Evolutionary conservation across 2,888 invertebrate genomes (phyloP), one percentile per base, ranked within the genome.

Genomic region (Pteria penguin): DNA sequence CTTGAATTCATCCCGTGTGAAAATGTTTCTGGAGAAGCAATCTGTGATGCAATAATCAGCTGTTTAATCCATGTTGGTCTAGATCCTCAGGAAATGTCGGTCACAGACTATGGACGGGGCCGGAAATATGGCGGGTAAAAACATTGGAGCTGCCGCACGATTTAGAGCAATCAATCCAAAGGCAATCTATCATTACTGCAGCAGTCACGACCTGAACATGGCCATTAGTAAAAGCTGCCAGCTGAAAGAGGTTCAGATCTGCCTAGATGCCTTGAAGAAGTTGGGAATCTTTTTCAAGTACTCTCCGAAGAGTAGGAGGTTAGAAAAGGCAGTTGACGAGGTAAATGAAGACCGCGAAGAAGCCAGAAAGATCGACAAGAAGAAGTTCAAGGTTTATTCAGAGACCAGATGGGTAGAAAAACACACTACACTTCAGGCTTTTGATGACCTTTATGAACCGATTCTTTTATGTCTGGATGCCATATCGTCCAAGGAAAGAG

Each of bases 231-330:
- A 83, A 61, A 74, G 80, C 67, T 82, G 79, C 57, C 45, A 77
- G 62, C 66, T 81, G n/a, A 72, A 69, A 54, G 80, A 83, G 80
- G 73, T 84, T 32, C 75, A 81, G n/a, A 29, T 79, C 18, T 78
- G 72, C 74, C 60, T 83, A n/a, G 78, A 81, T 36, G 36, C 69
- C 24, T 18, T 80, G n/a, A 82, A 80, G 57, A 72, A 82, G 60
- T 69, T 80, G 52, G 78, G 76, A 5, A 65, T 82, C 32, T 80
- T 83, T 58, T 83, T 82, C 62, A 76, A 79, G 45, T 83, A 83
- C 72, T 83, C 78, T 24, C 77, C 78, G 2, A 79, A 82, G 68
- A 55, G 82, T 52, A 76, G 72, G 55, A 62, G 69, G 22, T 68
- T 78, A 14, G 75, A 79, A 75, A 26, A 22, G 57, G 65, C 75